Evolutionary conservation across 1,140 invertebrate genomes (phyloP), one percentile per base, ranked within the genome.

Genomic region (Microplitis mediator): DNA sequence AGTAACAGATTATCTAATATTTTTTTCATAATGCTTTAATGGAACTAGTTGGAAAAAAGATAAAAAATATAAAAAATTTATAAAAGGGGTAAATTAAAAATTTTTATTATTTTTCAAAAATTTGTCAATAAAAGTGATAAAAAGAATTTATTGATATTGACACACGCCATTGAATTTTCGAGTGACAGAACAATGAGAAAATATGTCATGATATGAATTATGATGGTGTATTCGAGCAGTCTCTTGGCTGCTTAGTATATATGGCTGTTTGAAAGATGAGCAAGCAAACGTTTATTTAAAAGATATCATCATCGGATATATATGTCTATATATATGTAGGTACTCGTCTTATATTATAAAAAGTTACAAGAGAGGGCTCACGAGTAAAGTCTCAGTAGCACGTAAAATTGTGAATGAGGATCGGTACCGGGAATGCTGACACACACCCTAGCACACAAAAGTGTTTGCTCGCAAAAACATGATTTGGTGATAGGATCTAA

Each of bases 231-330:
- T 35, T 34, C 36, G 11, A 62, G 32, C 13, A 11, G 61, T 35
- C 61, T 63, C 63, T 65, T 51, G 9, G n/a, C 63, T 36, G 36
- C 16, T 14, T 35, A 1, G 45, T 8, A 9, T 51, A 31, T 39
- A 50, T 11, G 34, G 8, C 9, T 23, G 3, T 69, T 14, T 58
- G 13, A 6, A 16, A 32, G 35, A 50, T 66, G 34, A 72, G 58
- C 70, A 58, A 73, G 77, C 67, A 78, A 82, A 82, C 74, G 75
- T 80, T 81, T 82, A 77, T 78, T 82, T 77, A 79, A 67, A 74
- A 77, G 79, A 81, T 82, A 80, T 68, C 61, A 80, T 82, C 74
- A 14, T 45, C 11, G 39, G 39, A 32, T 63, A 45, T 34, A 11
- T 61, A 35, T 13, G 14, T 14, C 51, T 45, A 45, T 67, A n/a